Base-by-base conservation (phyloP, 2,888 invertebrate species). In the Andrena flavipes region DNA sequence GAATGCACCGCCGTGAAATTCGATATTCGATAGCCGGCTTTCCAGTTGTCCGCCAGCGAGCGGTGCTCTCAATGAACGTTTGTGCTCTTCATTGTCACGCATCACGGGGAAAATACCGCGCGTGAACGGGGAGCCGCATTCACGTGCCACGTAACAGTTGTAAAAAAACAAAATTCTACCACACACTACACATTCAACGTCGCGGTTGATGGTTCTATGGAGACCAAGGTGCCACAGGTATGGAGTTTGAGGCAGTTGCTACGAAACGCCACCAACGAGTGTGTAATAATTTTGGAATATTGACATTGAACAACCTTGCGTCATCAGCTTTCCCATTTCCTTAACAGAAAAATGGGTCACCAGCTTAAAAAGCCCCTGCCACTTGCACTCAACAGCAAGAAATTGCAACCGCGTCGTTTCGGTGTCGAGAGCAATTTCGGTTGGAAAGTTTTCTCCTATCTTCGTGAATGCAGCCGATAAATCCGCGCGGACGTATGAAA, bases 391-490 rank as follows among this genome's bases (percentile, higher is more conserved):
- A 59, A 30, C 20, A 51, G 29, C 26, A 62, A 42, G 35, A 69
- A 69, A 69, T 76, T 62, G 69, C 33, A 51, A 29, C 20, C 42
- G 48, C n/a, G 49, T 70, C 35, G 54, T 56, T n/a, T 56, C 13
- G 13, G 42, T 26, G 51, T 33, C 60, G 56, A 49, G 42, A 51
- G 62, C 62, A 49, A 29, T 33, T 54, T 56, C 48, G 23, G 33
- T 10, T 8, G 42, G 56, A 35, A 67, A 63, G 10, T 63, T 77
- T 30, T 7, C 60, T 5, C 30, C 48, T 23, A 33, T 63, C 62
- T 23, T 13, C 62, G 72, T 68, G 68, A 80, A 72, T 63, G 72
- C 33, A 49, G 60, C 80, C 67, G 79, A 80, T 80, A 72, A 80
- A 79, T 80, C 80, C 30, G 30, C 56, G 49, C 8, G 30, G 49